Percentiles rank a stretch among this genome's conserved stretches.
Conservation (phyloP, 2,888 invertebrate genomes). For the Fragum fragum region DNA sequence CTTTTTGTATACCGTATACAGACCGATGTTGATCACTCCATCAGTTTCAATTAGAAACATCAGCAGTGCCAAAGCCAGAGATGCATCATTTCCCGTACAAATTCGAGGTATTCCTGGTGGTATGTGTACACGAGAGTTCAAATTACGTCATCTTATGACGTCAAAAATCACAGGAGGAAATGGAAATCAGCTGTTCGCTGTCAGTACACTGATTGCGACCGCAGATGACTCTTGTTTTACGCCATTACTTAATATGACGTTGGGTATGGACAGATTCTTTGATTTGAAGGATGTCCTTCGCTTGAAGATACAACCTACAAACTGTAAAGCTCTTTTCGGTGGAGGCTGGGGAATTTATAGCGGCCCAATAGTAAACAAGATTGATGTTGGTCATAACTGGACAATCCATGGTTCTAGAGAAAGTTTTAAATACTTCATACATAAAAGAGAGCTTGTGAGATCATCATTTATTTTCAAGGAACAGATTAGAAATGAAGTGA, state of each 20-base stretch:
- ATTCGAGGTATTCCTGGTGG: not conserved
- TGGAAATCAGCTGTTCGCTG: slow-evolving; percentile 3
- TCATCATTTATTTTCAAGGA: slow-evolving; percentile 17
- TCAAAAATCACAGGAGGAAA: not conserved
- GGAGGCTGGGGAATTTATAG: not conserved
- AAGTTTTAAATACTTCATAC: slow-evolving; percentile 1
- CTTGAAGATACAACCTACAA: not conserved
- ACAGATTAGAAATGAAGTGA: not conserved
- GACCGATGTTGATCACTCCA: no score
- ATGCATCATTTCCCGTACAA: no score
- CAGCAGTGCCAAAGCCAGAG: no score
- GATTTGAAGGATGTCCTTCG: not conserved
- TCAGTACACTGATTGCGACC: slow-evolving; percentile 2
- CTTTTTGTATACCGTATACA: no score
- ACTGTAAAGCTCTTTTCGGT: not conserved
- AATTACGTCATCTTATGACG: slow-evolving; percentile 3
- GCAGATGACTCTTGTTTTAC: slow-evolving; percentile 15
- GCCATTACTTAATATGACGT: not conserved
- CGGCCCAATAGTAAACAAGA: not conserved
- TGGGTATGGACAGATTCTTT: not conserved
- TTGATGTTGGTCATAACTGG: not conserved
- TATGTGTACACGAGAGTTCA: not conserved
- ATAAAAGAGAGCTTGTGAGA: not conserved
- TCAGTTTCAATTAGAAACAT: no score
- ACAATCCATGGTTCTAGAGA: not conserved